phyloP scores from a whole-genome alignment of 1,140 invertebrate genomes.

The Copidosoma floridanum region DNA sequence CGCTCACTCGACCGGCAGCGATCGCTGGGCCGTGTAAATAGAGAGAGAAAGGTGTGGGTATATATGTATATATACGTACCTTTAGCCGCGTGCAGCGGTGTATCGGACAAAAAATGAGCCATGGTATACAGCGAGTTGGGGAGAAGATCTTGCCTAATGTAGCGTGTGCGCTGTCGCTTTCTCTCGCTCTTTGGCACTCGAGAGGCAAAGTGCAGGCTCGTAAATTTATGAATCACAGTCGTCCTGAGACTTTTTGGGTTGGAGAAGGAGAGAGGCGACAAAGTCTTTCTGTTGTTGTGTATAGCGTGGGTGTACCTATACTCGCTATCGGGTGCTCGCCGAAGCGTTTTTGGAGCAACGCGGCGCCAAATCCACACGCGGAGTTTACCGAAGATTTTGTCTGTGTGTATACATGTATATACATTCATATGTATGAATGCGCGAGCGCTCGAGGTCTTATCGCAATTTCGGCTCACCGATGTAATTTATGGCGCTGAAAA shows the following conservation, averaged over 20 bases:
- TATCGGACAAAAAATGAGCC: background rate
- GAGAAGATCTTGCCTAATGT: slow-evolving; percentile 13
- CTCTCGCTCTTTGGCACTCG: no score
- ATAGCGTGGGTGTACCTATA: no score
- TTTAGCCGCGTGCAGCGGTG: no score
- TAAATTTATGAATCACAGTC: slow-evolving; percentile 24
- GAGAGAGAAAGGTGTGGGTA: no score
- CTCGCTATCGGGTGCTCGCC: slow-evolving; percentile 12
- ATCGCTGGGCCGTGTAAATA: no score
- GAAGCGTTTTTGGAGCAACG: background rate
- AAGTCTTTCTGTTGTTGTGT: slow-evolving; percentile 1
- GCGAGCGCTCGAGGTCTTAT: no score
- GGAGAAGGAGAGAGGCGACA: background rate
- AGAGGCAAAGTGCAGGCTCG: slow-evolving; percentile 13
- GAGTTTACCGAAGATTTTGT: no score
- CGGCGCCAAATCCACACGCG: no score
- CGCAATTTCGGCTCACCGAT: background rate
- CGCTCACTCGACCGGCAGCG: background rate
- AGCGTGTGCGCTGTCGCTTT: slow-evolving; percentile 4
- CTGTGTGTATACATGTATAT: no score
- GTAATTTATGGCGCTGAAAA: slow-evolving; percentile 7
- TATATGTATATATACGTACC: no score
- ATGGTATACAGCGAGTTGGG: background rate
- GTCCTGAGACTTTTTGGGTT: slow-evolving; percentile 16
- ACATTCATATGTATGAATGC: no score